Evolutionary conservation across 2,888 invertebrate species (phyloP).

Genomic region (Seira sanloemensis): DNA sequence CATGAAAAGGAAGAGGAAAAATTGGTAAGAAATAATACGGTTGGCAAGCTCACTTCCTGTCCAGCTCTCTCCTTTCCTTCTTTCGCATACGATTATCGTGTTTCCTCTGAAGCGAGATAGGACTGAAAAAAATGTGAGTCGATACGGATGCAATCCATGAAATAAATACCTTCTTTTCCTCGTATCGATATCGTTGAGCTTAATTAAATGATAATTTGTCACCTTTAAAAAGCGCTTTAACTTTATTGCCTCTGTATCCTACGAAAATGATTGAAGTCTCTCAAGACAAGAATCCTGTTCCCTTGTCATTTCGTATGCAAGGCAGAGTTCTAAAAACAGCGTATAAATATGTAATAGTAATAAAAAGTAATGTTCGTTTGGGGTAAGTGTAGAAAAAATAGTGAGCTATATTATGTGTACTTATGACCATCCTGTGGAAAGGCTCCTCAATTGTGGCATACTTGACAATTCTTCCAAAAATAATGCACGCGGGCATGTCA

Average conservation of each 20-base stretch:
- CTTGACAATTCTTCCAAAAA: too few relatives aligned
- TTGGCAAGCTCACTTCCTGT: slow-evolving; percentile 46
- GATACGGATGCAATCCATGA: neutral
- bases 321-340: neutral
- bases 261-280: neutral
- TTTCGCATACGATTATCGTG: neutral
- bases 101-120: neutral
- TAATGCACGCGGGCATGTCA: too few relatives aligned
- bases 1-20: slow-evolving; percentile 11
- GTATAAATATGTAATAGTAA: neutral
- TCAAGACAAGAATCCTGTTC: neutral
- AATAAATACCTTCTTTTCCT: too few relatives aligned
- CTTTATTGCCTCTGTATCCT: neutral
- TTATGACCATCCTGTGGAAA: neutral
- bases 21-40: slow-evolving; percentile 23
- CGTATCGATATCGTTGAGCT: neutral
- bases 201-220: slow-evolving; percentile 1
- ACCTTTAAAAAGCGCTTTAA: slow-evolving; percentile 1
- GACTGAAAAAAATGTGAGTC: neutral
- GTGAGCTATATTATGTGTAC: neutral
- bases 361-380: neutral
- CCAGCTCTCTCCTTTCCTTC: neutral
- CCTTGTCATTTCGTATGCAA: neutral
- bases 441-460: neutral
- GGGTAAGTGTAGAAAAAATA: neutral